A percentile compares a stretch with the other conserved stretches of the same genome.
Evolutionary conservation across 1,140 invertebrate genomes (phyloP).

Genomic region (Parasteatoda tepidariorum): DNA sequence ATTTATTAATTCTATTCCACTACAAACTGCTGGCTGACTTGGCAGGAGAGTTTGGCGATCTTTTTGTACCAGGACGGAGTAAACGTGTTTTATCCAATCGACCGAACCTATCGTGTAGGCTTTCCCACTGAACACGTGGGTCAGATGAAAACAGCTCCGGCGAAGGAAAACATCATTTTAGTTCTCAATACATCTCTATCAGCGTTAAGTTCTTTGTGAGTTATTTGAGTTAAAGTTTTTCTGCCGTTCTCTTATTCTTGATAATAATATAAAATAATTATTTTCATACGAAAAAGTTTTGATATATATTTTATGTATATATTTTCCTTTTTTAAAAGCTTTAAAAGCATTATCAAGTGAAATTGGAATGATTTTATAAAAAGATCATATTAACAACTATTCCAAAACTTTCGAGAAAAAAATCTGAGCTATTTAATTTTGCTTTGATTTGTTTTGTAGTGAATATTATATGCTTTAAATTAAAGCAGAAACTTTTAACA

Average conservation of each 20-base stretch:
- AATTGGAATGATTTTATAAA: no score
- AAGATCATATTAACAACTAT: no score
- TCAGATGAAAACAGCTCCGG: neutral
- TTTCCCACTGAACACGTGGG: conserved; percentile 23
- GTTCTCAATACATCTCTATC: neutral
- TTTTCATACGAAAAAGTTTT: neutral
- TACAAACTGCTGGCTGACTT: neutral
- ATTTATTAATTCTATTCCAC: neutral
- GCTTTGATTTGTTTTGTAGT: no score
- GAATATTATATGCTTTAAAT: no score
- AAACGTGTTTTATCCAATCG: conserved; percentile 24
- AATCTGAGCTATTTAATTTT: no score
- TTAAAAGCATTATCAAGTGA: neutral
- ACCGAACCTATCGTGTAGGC: conserved; percentile 4
- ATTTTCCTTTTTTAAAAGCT: neutral
- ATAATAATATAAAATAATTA: neutral
- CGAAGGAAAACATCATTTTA: neutral
- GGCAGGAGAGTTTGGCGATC: conserved; percentile 32
- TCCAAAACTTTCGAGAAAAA: no score
- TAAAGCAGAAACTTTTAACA: no score
- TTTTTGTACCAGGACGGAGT: conserved; percentile 5
- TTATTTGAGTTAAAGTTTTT: neutral
- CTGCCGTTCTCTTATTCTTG: neutral
- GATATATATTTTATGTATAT: neutral
- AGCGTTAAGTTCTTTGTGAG: no score